Base-by-base conservation (phyloP, 2,888 invertebrate species). In the Rhogogaster chlorosoma region DNA sequence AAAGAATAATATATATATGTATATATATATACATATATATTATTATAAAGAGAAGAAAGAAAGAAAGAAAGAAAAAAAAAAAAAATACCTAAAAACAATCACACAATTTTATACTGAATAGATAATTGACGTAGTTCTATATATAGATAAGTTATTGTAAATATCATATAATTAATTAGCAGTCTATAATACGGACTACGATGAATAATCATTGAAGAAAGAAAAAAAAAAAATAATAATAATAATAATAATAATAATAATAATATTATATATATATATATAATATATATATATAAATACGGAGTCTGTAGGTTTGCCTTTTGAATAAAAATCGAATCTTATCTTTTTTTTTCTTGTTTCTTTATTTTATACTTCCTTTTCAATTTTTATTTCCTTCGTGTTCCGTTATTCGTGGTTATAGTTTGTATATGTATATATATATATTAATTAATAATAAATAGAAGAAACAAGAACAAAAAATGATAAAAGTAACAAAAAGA, bases 21-120 rank as follows among this genome's bases (percentile, higher is more conserved):
- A 42, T 42, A 12, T 36, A 22, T 7, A 64, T 26, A 64, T 64
- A 22, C 6, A 22, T 3, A 26, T n/a, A 64, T 15, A 10, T 64
- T 29, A 67, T 29, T 9, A 22, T 0, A 67, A 67, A 12, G 29
- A 67, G 2, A 29, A 64, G 29, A 32, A 71, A 38, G 42, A n/a
- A 18, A 0, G 36, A 71, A 71, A 36, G 38, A 38, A 38, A 38
- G 9, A 49, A 49, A 45, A 22, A 49, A 5, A 49, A n/a, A 26
- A 75, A 5, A 77, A 77, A 18, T 18, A 53, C 29, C 22, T n/a
- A 22, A 61, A 61, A 61, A 80, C 57, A 80, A 80, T 80, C 80
- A 61, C 38, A 80, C 80, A 80, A 80, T 80, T 80, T 80, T 80
- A 80, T 80, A 80, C 80, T 61, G 80, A 80, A 80, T 57, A 80